phyloP scores from a whole-genome alignment of 2,888 invertebrate species.

The Hymenopus coronatus region DNA sequence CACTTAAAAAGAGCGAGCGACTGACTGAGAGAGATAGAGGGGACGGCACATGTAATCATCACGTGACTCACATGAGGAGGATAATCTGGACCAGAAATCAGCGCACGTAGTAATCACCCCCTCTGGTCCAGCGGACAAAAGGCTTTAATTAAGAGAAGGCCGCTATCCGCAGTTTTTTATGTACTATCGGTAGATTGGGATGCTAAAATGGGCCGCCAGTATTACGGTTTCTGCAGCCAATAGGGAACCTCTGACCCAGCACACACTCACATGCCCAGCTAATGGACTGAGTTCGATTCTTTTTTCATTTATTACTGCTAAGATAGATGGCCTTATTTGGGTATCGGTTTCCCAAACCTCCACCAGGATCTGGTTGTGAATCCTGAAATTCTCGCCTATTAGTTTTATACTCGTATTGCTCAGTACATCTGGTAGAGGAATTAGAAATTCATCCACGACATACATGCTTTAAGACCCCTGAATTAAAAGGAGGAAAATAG shows the following conservation, averaged over 20 bases:
- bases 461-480: no score
- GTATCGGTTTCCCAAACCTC: no score
- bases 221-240: neutral
- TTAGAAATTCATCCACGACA: no score
- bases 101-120: slow-evolving; percentile 21
- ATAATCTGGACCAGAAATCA: slow-evolving; percentile 22
- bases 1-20: neutral
- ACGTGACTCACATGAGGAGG: slow-evolving; percentile 12
- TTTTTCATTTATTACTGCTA: neutral
- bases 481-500: no score
- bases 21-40: neutral
- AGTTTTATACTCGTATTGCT: no score
- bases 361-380: no score
- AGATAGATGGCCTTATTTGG: no score
- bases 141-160: slow-evolving; percentile 25
- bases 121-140: slow-evolving; percentile 22
- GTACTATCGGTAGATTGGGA: neutral
- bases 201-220: neutral
- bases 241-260: neutral
- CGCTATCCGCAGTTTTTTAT: neutral
- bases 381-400: no score
- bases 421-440: no score
- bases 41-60: neutral
- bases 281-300: neutral
- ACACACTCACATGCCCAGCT: neutral